Base-by-base conservation (phyloP, 2,113 vertebrate genomes). In the Ctenomys sociabilis region DNA sequence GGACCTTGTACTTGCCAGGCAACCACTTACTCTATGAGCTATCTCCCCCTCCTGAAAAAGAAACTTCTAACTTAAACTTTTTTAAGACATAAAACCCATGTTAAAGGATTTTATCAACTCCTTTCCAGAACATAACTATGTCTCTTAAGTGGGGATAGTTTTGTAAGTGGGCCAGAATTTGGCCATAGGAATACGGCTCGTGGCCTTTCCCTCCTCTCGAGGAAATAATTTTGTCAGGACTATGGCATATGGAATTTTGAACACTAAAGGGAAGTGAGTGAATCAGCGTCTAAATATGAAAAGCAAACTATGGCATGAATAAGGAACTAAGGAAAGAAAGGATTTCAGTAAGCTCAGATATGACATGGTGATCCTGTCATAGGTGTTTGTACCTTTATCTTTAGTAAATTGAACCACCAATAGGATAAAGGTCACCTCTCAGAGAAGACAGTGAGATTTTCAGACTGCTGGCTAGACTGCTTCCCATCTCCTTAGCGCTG, bases 351-450 rank as follows among this genome's bases (percentile, higher is more conserved):
- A 96, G 93, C 91, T 97, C 95, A 80, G 92, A 95, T 96, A 93
- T 91, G 96, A 98, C 96, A 97, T 61, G 95, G 96, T 90, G 96
- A 96, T 11, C 95, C 97, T 97, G 92, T 96, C 96, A 89, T 88
- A 97, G 97, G 97, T 94, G 96, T 97, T 93, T 95, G 72, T 88
- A 96, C 97, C 97, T 97, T 97, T 96, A 97, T 97, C 95, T 97
- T 97, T 98, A 97, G 96, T 96, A 98, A 97, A 98, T 43, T 95
- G 96, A 98, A 97, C 97, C 97, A 97, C 97, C 97, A 95, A 92
- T 95, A 98, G 97, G 89, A 96, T 96, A 98, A 98, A 97, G 97
- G 97, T 96, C 97, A 96, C 95, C 82, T 75, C 80, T 75, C 95
- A 98, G 97, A 97, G 96, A 98, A 93, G 3, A 87, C 90, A 19